Base-by-base conservation (phyloP, 2,797 vertebrate genomes). In the Pyrocephalus nanus region DNA sequence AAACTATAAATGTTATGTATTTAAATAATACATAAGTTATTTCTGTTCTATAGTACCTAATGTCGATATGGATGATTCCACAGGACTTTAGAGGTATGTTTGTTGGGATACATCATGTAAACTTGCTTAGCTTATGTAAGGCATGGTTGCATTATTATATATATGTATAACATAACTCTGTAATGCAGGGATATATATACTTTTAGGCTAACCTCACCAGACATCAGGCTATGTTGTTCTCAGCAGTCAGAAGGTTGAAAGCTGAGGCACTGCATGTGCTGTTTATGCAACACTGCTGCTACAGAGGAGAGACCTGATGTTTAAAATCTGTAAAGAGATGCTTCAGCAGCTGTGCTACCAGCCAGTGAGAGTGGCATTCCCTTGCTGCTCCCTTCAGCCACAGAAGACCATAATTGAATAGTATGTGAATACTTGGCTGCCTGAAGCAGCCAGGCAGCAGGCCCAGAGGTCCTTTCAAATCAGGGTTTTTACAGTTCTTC, bases 381-480 rank as follows among this genome's bases (percentile, higher is more conserved):
- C 79, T 91, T 36, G 32, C 42, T 70, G 6, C 64, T 54, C 32
- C 75, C 87, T 94, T 90, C 40, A 47, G 86, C 62, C 60, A 47
- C 89, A 75, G 74, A 88, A 73, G 81, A 87, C 45, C 8, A 2
- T 77, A 79, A 96, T 72, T 97, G 96, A 96, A 71, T 57, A 94
- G 85, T 92, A 86, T 58, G 61, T 1, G 51, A 97, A 95, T 91
- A 84, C 84, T 97, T 84, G 67, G 74, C 87, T 93, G 96, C 91
- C 86, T 90, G 71, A 89, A 93, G 76, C 81, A 96, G 72, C 51
- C 61, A 93, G 95, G 81, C 72, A 84, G 55, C 65, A 91, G 91
- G 92, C 96, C 78, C 96, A 97, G 90, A 96, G 90, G 84, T 84
- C 88, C 88, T 97, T 97, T 97, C 87, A 96, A 96, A 92, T 88